phyloP scores from a whole-genome alignment of 2,888 invertebrate genomes.

The Parnassius smintheus region DNA sequence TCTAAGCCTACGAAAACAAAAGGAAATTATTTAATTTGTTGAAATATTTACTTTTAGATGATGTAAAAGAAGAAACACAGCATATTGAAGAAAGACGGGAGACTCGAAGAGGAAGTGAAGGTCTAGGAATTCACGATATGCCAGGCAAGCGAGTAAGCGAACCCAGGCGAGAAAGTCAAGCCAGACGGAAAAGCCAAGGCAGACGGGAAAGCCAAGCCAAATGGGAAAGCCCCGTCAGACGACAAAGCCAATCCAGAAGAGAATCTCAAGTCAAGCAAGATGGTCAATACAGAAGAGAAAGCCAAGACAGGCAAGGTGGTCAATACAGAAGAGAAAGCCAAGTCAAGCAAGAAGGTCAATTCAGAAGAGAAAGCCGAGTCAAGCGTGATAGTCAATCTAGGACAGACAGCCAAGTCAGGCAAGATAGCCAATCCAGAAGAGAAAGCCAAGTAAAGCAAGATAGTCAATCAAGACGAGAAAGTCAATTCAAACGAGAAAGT shows the following conservation, averaged over 20 bases:
- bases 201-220: not conserved
- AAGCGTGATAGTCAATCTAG: not conserved
- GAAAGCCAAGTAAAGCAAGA: not conserved
- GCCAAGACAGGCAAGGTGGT: too few species aligned
- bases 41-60: not conserved
- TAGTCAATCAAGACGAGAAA: not conserved
- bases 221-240: too few species aligned
- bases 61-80: not conserved
- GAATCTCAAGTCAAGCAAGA: not conserved
- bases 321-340: too few species aligned
- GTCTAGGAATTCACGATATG: not conserved
- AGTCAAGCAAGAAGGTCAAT: too few species aligned
- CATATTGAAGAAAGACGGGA: not conserved
- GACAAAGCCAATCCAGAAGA: not conserved
- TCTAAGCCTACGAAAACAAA: too few species aligned
- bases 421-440: not conserved
- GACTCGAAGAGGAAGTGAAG: not conserved
- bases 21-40: too few species aligned
- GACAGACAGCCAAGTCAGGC: not conserved
- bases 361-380: not conserved
- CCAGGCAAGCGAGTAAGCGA: slow-evolving; percentile 1
- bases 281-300: too few species aligned
- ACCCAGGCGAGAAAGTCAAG: not conserved
- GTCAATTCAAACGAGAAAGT: not conserved
- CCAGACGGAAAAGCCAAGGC: slow-evolving; percentile 3